Evolutionary conservation across 2,113 vertebrate species (phyloP), one percentile per base, ranked within the genome.

Genomic region (Alethe diademata): DNA sequence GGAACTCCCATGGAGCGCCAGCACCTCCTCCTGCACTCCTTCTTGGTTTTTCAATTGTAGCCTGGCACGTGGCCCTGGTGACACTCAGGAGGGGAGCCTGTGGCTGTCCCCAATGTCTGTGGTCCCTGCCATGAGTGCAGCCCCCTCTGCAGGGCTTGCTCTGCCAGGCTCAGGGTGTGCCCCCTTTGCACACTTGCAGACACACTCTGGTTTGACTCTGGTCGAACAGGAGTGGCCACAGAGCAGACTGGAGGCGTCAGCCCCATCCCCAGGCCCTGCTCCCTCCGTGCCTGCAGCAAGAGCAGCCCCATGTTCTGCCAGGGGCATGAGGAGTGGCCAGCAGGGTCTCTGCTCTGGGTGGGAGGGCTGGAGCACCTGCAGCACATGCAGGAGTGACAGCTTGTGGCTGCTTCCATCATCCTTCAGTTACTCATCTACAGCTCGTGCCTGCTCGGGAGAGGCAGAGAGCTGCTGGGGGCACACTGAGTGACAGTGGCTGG

Each of bases 381-480:
- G 57, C 53, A 8, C 57, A 5, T 1, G 1, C 25, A 13, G 75
- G 19, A 58, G 64, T 29, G 65, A 47, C 36, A 19, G 69, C 35
- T 40, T 1, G 0, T 25, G 22, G 45, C 76, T 65, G 66, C 3
- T 3, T 13, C 48, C 5, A 0, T 18, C 6, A 3, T 38, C 71
- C 75, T 40, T 53, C 1, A 0, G 28, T 65, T 57, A 29, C 56
- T 81, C 60, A 57, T 20, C 61, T 18, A 10, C n/a, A 36, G 3
- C 36, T 33, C 4, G 0, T 35, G 65, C 36, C 83, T 78, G 45
- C 64, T 70, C 7, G 0, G 0, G 36, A 57, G 69, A 23, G 26
- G 35, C 72, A 28, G 23, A 7, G 38, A 50, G n/a, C 50, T 36
- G 51, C 4, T 29, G 33, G 38, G 53, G 12, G 29, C 38, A 23